Evolutionary conservation across 2,888 invertebrate species (phyloP), one percentile per base, ranked within the genome.

Genomic region (Gisinianus flammeolus): DNA sequence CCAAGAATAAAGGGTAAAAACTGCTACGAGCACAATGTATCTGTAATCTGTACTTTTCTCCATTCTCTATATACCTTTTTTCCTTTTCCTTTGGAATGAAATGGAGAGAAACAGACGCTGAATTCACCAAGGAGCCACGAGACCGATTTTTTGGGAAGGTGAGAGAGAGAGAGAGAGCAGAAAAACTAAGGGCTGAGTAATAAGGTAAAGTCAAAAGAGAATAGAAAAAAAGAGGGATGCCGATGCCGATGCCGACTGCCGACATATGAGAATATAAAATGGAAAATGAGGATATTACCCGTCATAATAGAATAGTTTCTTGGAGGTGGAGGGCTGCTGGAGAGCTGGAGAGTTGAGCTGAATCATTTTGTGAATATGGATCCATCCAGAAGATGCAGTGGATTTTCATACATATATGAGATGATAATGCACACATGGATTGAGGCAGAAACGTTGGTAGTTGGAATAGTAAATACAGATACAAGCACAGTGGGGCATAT

Each of bases 251-350:
- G n/a, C n/a, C n/a, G n/a, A n/a, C n/a, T n/a, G n/a, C 79, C 79
- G 79, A 79, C 79, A 79, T 79, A 58, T 75, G 79, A 75, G 74
- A 79, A 56, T 64, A 70, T 75, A 79, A 75, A 75, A 74, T 75
- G 66, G 64, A 75, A 75, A 79, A 79, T 79, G 79, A 79, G 79
- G 79, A 79, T 79, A 79, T 79, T 79, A 79, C 44, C 78, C 79
- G 79, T 79, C 79, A 79, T 70, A 79, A 79, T 71, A 79, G 71
- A 79, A 79, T 71, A 79, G 71, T 75, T 70, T 66, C 12, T n/a
- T n/a, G n/a, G 44, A 62, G 64, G 28, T 58, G 28, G 64, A 73
- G 73, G 35, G 35, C 22, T 58, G 28, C n/a, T 31, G n/a, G 3
- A 12, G 30, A 66, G 28, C 19, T 44, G 44, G 44, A 44, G 44